Percentiles rank a stretch among this genome's conserved stretches.
Evolutionary conservation across 92 coral and sea anemone genomes (phyloP).

Genomic region (Zoanthus solanderi): DNA sequence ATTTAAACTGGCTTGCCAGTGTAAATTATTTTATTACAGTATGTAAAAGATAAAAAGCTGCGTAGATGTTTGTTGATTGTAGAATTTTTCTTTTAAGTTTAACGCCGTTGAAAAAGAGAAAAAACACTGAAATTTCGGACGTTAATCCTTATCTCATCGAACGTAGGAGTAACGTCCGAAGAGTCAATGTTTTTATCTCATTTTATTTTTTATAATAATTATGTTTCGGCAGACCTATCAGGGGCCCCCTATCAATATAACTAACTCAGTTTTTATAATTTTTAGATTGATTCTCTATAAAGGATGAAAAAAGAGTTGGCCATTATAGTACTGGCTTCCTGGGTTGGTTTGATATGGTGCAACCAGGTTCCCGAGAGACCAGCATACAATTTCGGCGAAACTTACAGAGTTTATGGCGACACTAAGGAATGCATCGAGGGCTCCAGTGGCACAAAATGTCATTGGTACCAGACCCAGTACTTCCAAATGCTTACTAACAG

Average conservation of each 20-base stretch:
- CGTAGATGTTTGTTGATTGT: too few relatives aligned
- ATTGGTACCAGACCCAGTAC: conserved; percentile 35
- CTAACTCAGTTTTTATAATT: not conserved
- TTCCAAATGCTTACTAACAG: not conserved
- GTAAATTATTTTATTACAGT: too few relatives aligned
- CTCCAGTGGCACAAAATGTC: not conserved
- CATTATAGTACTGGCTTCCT: not conserved
- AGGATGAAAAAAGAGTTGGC: not conserved
- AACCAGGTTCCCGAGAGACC: conserved; percentile 7
- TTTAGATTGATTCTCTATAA: not conserved
- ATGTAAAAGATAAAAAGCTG: too few relatives aligned
- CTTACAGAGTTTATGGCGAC: conserved; percentile 18
- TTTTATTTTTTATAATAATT: too few relatives aligned
- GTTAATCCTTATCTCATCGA: too few relatives aligned
- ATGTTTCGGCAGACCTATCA: too few relatives aligned
- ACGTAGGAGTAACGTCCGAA: too few relatives aligned
- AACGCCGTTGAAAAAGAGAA: too few relatives aligned
- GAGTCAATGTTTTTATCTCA: too few relatives aligned
- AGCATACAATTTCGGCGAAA: conserved; percentile 2
- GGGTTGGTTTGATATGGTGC: not conserved
- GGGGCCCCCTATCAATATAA: not conserved
- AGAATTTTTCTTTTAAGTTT: too few relatives aligned
- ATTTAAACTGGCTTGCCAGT: too few relatives aligned
- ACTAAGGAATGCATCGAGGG: not conserved
- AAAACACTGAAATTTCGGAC: too few relatives aligned